phyloP scores from a whole-genome alignment of 2,797 vertebrate species.

The Acropternis orthonyx region DNA sequence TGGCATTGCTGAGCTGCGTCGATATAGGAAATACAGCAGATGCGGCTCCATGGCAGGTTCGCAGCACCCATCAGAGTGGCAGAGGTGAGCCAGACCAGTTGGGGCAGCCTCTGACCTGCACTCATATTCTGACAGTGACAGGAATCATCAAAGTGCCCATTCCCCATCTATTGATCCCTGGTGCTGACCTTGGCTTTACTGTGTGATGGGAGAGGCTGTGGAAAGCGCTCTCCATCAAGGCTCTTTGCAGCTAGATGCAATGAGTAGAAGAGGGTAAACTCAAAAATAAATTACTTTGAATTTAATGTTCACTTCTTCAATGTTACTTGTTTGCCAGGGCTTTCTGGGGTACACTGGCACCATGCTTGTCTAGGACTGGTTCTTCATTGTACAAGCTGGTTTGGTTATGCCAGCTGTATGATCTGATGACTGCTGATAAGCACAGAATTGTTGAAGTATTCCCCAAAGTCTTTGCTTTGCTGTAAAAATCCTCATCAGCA shows the following conservation, averaged over 20 bases:
- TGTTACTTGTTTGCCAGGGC: background rate
- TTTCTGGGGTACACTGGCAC: background rate
- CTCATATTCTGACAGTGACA: rapidly evolving
- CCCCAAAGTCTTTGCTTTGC: slow-evolving; percentile 1
- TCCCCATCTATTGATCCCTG: rapidly evolving
- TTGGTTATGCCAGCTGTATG: background rate
- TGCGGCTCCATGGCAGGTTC: rapidly evolving
- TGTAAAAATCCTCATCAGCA: slow-evolving; percentile 29
- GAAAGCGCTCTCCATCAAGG: background rate
- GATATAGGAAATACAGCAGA: too few species aligned
- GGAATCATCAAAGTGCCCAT: background rate
- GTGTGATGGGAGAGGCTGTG: background rate
- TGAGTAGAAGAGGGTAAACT: background rate
- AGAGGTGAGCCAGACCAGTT: background rate
- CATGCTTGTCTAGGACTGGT: background rate
- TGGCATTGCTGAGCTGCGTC: rapidly evolving
- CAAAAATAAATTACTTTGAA: background rate
- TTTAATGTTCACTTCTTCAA: background rate
- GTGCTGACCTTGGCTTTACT: background rate
- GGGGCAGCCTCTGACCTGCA: background rate
- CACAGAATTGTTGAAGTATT: slow-evolving; percentile 17
- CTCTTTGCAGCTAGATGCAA: rapidly evolving
- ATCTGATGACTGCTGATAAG: background rate
- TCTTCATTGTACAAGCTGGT: background rate
- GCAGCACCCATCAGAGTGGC: too few species aligned